Evolutionary conservation across 2,113 vertebrate genomes (phyloP).

Genomic region (Symphodus melops): DNA sequence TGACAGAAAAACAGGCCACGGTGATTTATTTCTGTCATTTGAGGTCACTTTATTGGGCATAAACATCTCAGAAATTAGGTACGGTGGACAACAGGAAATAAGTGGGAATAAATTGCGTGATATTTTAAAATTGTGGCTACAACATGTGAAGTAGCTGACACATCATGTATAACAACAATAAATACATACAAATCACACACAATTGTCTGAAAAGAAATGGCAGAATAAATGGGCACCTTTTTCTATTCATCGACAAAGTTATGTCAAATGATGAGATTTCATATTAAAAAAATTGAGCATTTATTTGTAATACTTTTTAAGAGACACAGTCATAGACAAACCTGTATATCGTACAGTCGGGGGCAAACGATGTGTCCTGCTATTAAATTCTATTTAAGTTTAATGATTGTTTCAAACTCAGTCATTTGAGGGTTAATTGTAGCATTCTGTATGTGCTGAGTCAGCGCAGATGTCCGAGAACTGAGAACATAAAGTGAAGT

Average conservation of each 20-base stretch:
- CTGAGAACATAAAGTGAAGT: background rate
- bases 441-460: background rate
- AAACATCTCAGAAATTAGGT: background rate
- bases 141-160: background rate
- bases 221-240: too few species aligned
- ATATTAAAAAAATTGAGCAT: too few species aligned
- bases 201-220: background rate
- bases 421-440: background rate
- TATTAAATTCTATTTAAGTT: background rate
- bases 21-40: background rate
- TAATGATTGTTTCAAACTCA: background rate
- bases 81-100: background rate
- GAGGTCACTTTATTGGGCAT: background rate
- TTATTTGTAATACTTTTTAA: too few species aligned
- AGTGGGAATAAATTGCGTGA: too few species aligned
- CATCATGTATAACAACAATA: background rate
- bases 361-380: background rate
- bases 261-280: too few species aligned
- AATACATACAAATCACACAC: background rate
- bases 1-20: background rate
- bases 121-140: background rate
- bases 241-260: too few species aligned
- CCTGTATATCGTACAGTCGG: background rate
- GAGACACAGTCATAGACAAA: background rate
- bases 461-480: background rate